These are phyloP conservation scores for Drosophila kikkawai DNA, from an alignment of 1,140 invertebrate species.

Conservation along the genomic window DNA sequence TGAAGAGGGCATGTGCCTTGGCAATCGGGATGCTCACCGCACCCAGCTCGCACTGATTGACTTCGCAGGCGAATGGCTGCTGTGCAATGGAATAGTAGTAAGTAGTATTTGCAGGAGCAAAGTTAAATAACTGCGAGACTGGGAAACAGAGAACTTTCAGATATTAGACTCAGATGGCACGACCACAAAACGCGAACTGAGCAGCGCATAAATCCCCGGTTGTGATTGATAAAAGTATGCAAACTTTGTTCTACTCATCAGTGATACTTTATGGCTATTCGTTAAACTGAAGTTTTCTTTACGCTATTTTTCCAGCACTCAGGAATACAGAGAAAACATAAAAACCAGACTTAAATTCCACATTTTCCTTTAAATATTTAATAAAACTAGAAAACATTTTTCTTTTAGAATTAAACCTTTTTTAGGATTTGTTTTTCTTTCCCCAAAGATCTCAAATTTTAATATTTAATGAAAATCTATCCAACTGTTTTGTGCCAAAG, in stretches of 20 bases:
- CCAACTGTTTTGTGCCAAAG: background rate
- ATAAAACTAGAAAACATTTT: no score
- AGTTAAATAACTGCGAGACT: slow-evolving; percentile 14
- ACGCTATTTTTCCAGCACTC: background rate
- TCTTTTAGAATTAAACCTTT: background rate
- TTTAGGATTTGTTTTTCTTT: no score
- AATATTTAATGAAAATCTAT: background rate
- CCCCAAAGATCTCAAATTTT: background rate
- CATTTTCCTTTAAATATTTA: rapidly evolving
- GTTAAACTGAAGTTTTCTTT: background rate
- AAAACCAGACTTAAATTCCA: background rate
- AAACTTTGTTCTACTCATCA: slow-evolving; percentile 9
- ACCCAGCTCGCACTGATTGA: slow-evolving; percentile 36
- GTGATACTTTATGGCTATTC: slow-evolving; percentile 9
- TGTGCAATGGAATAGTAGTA: slow-evolving; percentile 6
- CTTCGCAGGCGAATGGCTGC: slow-evolving; percentile 7
- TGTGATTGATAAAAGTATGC: slow-evolving; percentile 27
- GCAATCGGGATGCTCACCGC: slow-evolving; percentile 31
- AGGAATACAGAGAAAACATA: background rate
- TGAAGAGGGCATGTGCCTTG: slow-evolving; percentile 27
- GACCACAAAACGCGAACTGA: slow-evolving; percentile 19
- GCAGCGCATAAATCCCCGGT: slow-evolving; percentile 7
- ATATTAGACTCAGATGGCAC: slow-evolving; percentile 1
- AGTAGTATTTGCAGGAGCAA: slow-evolving; percentile 14
- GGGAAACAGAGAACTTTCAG: background rate